A percentile compares a stretch with the other conserved stretches of the same genome.
phyloP scores from a whole-genome alignment of 2,888 invertebrate species.

The Tinea pellionella region DNA sequence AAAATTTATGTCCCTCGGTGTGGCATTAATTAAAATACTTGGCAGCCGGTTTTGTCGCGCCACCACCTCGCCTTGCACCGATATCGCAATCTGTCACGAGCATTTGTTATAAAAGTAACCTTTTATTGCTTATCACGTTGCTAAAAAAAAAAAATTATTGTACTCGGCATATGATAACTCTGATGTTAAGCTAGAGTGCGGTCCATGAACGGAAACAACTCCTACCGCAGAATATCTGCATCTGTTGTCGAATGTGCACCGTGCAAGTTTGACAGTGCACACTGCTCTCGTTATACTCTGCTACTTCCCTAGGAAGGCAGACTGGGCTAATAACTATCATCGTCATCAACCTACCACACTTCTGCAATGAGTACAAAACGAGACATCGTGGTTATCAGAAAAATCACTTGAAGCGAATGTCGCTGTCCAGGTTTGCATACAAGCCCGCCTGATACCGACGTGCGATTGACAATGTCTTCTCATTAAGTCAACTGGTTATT shows the following conservation, averaged over 20 bases:
- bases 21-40: constrained; percentile 58
- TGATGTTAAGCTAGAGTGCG: too few species aligned
- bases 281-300: too few species aligned
- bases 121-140: constrained; percentile 9
- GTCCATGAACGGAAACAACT: too few species aligned
- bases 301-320: too few species aligned
- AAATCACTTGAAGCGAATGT: not conserved
- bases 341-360: too few species aligned
- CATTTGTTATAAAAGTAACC: constrained; percentile 17
- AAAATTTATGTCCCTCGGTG: constrained; percentile 43
- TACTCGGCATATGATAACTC: too few species aligned
- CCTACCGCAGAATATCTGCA: too few species aligned
- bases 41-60: constrained; percentile 20
- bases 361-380: not conserved
- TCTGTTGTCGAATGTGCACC: too few species aligned
- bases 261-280: too few species aligned
- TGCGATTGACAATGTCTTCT: constrained; percentile 49
- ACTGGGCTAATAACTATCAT: too few species aligned
- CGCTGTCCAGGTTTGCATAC: constrained; percentile 23
- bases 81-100: constrained; percentile 18
- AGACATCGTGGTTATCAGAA: not conserved
- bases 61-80: not conserved
- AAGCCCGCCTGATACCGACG: constrained; percentile 27
- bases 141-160: not conserved
- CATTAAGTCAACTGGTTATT: constrained; percentile 36